Evolutionary conservation across 2,888 invertebrate genomes (phyloP).

Genomic region (Diaprepes abbreviatus): DNA sequence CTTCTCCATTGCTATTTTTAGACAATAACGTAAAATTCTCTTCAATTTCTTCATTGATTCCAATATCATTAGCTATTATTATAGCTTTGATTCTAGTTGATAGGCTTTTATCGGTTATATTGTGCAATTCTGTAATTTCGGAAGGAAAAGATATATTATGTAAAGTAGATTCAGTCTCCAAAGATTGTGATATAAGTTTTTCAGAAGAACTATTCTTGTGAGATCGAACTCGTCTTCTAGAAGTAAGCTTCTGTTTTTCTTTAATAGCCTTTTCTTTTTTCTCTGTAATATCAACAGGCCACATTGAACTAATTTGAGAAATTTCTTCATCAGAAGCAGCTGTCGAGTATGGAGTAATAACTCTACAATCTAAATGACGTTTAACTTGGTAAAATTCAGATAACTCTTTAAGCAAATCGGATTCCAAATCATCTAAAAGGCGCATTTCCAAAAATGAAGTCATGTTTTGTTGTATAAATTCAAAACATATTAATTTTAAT

Average conservation of each 20-base stretch:
- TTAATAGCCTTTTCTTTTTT: conserved; percentile 57
- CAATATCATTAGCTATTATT: conserved; percentile 55
- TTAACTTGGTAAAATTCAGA: conserved; percentile 77
- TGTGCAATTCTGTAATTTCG: conserved; percentile 47
- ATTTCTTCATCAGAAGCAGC: conserved; percentile 74
- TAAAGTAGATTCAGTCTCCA: conserved; percentile 11
- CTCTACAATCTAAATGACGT: conserved; percentile 73
- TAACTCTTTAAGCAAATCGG: conserved; percentile 74
- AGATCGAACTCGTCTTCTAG: conserved; percentile 13
- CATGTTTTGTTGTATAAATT: conserved; percentile 84
- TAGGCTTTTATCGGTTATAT: conserved; percentile 16
- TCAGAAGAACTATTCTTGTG: conserved; percentile 42
- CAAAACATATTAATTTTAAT: conserved; percentile 80
- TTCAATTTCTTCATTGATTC: conserved; percentile 53
- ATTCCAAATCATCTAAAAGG: conserved; percentile 75
- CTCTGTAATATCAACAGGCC: conserved; percentile 69
- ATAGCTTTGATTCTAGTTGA: conserved; percentile 59
- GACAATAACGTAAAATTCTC: conserved; percentile 53
- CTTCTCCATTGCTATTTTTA: conserved; percentile 26
- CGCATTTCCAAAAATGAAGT: conserved; percentile 79
- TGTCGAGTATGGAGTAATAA: conserved; percentile 78
- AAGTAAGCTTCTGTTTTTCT: conserved; percentile 21
- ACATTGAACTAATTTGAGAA: conserved; percentile 65
- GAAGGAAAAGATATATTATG: conserved; percentile 51
- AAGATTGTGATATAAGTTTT: conserved; percentile 28